Base-by-base conservation (phyloP, 2,797 vertebrate genomes). In the Scomberomorus guttatus region DNA sequence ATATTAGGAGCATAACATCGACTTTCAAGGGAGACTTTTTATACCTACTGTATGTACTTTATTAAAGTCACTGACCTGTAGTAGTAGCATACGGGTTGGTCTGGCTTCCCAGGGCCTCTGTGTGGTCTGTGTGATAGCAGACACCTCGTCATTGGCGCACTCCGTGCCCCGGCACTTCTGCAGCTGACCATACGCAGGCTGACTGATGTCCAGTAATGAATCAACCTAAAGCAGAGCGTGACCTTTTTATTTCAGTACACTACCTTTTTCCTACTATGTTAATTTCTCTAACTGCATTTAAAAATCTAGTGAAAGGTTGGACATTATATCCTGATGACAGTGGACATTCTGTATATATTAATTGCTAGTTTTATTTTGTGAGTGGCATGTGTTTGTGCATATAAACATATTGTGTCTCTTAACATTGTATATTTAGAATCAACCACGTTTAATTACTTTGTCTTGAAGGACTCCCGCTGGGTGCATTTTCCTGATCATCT, bases 151-250 rank as follows among this genome's bases (percentile, higher is more conserved):
- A 82, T 99, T 99, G 69, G 83, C 50, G 67, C 95, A 96, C 87
- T 95, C 96, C 42, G 94, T 95, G 71, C 97, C 97, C 87, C 89
- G 96, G 75, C 96, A 84, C 44, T 94, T 96, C 77, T 99, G 98
- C 81, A 99, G 91, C 87, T 99, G 98, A 57, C 94, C 91, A 87
- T 99, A 99, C 0, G 96, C 97, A 79, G 98, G 97, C 77, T 97
- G 97, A 91, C 98, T 98, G 86, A 99, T 89, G 79, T 99, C 98
- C 89, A 98, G 90, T 32, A 98, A 61, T 3, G 97, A 99, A 95
- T 99, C 98, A 82, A 93, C 92, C 94, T 94, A 55, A 59, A 86
- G 84, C 48, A 89, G 48, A 87, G 59, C 12, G 7, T 9, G 18
- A 82, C 12, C 50, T 63, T 20, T 60, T 57, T 22, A 56, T 64